Evolutionary conservation across 2,113 vertebrate species (phyloP), one percentile per base, ranked within the genome.

Genomic region (Galemys pyrenaicus): DNA sequence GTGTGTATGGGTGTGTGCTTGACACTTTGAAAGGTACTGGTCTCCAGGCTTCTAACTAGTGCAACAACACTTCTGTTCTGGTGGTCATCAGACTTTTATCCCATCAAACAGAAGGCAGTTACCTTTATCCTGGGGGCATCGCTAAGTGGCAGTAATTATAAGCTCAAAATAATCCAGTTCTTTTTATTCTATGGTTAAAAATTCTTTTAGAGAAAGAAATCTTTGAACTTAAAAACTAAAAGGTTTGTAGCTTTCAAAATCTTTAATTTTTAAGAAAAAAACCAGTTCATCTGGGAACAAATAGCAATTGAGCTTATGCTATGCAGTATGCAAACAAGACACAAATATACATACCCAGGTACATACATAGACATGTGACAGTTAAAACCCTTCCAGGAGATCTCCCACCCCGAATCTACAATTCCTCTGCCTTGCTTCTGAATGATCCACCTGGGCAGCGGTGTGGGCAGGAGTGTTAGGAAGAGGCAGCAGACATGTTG

Each of bases 401-500:
- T 64, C 26, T 19, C 87, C 91, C 71, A 71, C 46, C 82, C 82
- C 81, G 96, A 95, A 97, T 93, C 96, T 95, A 92, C 84, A 94
- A 88, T 96, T 94, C 92, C 95, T 92, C 92, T 56, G 39, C 95
- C 49, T 94, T 97, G 96, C 94, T n/a, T n/a, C n/a, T 93, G 49
- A 96, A 92, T 35, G 70, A 94, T 79, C 73, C 94, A 13, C 68
- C 62, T 30, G 58, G 77, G 88, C 95, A 65, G 37, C 16, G 28
- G 20, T 1, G 3, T 10, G 26, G 56, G 78, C 86, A 1, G 81
- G 97, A 73, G 87, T 6, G 96, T 99, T 99, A 99, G 97, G 99
- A 99, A 64, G 99, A 99, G 67, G 99, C 98, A 56, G 98, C 98
- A 24, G 99, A 99, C 89, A 99, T 98, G 92, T 98, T 99, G 96